phyloP scores from a whole-genome alignment of 2,113 vertebrate genomes.

The Chloebia gouldiae region DNA sequence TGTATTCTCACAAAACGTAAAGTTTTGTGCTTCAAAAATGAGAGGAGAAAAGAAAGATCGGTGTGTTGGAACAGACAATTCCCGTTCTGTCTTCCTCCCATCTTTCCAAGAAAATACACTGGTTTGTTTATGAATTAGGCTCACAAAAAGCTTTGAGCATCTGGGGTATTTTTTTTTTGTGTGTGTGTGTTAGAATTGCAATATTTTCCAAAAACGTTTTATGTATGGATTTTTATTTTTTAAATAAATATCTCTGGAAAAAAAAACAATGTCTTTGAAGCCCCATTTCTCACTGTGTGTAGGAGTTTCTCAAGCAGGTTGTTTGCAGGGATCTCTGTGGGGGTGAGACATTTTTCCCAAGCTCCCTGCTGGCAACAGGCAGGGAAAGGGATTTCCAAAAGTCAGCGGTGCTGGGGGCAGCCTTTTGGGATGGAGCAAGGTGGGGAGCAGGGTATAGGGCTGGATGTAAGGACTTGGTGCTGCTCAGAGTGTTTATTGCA shows the following conservation, averaged over 20 bases:
- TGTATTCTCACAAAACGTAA: neutral
- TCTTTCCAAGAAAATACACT: neutral
- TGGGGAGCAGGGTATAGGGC: neutral
- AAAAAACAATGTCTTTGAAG: neutral
- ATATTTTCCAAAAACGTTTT: neutral
- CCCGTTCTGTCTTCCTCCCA: neutral
- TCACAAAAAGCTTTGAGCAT: neutral
- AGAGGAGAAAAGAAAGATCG: neutral
- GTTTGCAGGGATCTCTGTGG: fast-evolving
- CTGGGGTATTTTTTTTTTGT: fast-evolving
- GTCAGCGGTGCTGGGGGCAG: neutral
- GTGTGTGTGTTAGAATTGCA: neutral
- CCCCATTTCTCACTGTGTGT: neutral
- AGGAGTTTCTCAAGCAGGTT: neutral
- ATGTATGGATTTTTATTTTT: neutral
- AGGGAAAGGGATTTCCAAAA: neutral
- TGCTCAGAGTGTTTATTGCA: neutral
- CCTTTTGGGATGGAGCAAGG: neutral
- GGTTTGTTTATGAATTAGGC: neutral
- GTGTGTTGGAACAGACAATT: neutral
- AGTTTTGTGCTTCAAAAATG: neutral
- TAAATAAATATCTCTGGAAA: neutral
- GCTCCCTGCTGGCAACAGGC: neutral
- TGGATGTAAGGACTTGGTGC: fast-evolving
- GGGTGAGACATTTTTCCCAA: neutral